phyloP scores from a whole-genome alignment of 2,888 invertebrate species.

The Parochlus steinenii region DNA sequence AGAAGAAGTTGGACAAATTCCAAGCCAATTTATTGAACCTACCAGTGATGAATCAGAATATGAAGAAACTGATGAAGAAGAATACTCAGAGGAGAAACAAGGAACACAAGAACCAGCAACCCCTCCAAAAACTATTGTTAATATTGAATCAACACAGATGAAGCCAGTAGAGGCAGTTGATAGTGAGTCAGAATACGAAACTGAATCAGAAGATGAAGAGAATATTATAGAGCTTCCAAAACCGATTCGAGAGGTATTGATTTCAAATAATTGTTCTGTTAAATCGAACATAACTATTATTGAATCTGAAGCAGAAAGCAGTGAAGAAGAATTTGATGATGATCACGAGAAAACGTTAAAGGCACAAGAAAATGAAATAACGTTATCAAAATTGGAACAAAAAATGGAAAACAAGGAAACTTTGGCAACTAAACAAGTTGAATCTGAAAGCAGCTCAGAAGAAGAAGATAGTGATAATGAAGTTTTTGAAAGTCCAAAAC shows the following conservation, averaged over 20 bases:
- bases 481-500: background rate
- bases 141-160: no score
- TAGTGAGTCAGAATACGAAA: constrained; percentile 13
- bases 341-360: background rate
- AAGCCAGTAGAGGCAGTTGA: constrained; percentile 11
- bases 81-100: background rate
- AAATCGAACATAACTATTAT: constrained; percentile 13
- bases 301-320: constrained; percentile 17
- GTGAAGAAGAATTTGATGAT: constrained; percentile 14
- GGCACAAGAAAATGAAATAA: background rate
- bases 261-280: constrained; percentile 11
- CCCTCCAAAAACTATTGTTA: constrained; percentile 16
- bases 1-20: constrained; percentile 9
- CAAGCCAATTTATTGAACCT: no score
- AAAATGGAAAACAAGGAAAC: no score
- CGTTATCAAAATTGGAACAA: no score
- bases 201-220: constrained; percentile 18
- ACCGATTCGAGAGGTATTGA: constrained; percentile 15
- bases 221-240: constrained; percentile 17
- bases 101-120: background rate
- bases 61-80: constrained; percentile 13
- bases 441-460: constrained; percentile 5
- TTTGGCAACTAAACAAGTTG: background rate
- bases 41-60: constrained; percentile 13
- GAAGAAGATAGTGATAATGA: constrained; percentile 2